These are phyloP conservation scores for Adelphocoris suturalis DNA, from an alignment of 2,888 invertebrate species.

Conservation along the genomic window DNA sequence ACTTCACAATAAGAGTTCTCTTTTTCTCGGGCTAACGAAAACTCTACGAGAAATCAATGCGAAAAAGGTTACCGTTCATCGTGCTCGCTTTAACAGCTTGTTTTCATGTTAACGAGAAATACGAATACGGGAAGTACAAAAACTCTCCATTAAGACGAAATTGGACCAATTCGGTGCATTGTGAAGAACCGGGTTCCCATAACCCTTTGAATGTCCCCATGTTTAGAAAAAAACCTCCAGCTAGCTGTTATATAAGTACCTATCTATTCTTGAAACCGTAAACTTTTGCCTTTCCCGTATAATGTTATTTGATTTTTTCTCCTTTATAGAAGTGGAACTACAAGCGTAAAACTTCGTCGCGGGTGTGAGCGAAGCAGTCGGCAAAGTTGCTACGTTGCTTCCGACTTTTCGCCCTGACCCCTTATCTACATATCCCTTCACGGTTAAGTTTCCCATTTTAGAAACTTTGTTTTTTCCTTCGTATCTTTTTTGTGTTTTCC, in stretches of 20 bases:
- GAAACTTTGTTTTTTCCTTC: constrained; percentile 47
- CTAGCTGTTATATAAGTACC: not conserved
- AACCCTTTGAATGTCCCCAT: not conserved
- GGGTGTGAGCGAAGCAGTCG: constrained; percentile 30
- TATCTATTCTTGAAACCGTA: not conserved
- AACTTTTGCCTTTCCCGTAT: not conserved
- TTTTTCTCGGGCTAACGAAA: too few relatives aligned
- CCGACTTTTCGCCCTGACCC: constrained; percentile 33
- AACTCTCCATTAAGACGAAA: too few relatives aligned
- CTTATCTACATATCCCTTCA: constrained; percentile 46
- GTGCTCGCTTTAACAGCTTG: too few relatives aligned
- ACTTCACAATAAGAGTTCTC: too few relatives aligned
- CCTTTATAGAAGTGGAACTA: constrained; percentile 16
- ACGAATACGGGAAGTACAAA: too few relatives aligned
- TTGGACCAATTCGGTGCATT: too few relatives aligned
- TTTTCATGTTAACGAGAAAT: too few relatives aligned
- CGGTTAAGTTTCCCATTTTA: constrained; percentile 51
- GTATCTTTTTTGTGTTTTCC: constrained; percentile 32
- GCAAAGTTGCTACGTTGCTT: constrained; percentile 1
- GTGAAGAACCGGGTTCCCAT: not conserved
- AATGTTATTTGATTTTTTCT: constrained; percentile 39
- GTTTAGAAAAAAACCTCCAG: not conserved
- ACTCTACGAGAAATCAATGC: too few relatives aligned
- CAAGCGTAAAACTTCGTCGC: constrained; percentile 27
- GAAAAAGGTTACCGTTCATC: too few relatives aligned